phyloP scores from a whole-genome alignment of 1,140 invertebrate species.

The Pygmarrhopalites habei region DNA sequence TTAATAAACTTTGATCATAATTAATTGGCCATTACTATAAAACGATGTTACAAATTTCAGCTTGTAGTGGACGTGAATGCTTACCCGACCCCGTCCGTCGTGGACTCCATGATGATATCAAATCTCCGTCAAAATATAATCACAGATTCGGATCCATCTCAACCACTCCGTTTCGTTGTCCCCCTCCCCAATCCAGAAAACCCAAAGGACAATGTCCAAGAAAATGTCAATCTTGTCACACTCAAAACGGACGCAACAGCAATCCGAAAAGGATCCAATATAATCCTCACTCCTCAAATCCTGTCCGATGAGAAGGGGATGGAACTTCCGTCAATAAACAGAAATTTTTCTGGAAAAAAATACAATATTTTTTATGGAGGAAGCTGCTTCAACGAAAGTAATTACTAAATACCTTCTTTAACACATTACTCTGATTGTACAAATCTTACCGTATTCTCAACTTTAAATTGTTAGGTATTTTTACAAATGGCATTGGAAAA shows the following conservation, averaged over 20 bases:
- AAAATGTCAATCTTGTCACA: not conserved
- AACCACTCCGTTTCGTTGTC: constrained; percentile 40
- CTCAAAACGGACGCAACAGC: constrained; percentile 42
- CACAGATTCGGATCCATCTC: constrained; percentile 28
- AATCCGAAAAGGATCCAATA: constrained; percentile 28
- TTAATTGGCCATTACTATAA: not conserved
- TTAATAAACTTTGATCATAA: too few species aligned
- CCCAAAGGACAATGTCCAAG: not conserved
- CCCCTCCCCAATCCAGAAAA: constrained; percentile 28
- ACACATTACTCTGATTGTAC: too few species aligned
- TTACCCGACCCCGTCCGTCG: not conserved
- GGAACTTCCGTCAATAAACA: constrained; percentile 44
- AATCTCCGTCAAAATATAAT: constrained; percentile 40
- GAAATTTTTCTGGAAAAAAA: constrained; percentile 41
- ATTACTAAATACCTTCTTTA: too few species aligned
- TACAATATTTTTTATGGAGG: constrained; percentile 45
- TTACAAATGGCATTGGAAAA: constrained; percentile 40
- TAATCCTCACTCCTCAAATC: constrained; percentile 35
- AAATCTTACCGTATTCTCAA: too few species aligned
- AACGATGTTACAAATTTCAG: not conserved
- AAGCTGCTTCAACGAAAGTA: constrained; percentile 38
- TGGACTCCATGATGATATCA: constrained; percentile 43
- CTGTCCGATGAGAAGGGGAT: constrained; percentile 32
- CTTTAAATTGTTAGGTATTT: too few species aligned
- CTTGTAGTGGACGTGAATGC: not conserved